phyloP scores from a whole-genome alignment of 2,113 vertebrate genomes.

The Hoplias malabaricus region DNA sequence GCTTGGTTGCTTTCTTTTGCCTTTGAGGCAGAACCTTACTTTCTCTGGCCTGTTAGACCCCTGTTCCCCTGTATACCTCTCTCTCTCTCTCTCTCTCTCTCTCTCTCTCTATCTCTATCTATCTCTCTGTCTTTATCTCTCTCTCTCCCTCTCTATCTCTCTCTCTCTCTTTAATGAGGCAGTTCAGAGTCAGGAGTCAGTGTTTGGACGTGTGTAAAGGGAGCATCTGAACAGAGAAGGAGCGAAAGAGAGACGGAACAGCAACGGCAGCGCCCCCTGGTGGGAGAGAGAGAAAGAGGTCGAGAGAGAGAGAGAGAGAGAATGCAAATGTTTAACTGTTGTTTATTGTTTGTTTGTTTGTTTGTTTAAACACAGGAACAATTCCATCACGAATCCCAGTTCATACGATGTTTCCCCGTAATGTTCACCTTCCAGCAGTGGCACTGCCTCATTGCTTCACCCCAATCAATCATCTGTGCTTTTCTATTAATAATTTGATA shows the following conservation, averaged over 20 bases:
- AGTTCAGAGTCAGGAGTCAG: background rate
- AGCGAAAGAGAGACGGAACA: background rate
- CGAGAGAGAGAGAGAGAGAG: background rate
- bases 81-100: no score
- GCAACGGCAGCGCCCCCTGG: background rate
- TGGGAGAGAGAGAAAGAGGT: background rate
- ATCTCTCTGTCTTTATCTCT: background rate
- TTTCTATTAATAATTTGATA: no score
- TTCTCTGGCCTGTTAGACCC: background rate
- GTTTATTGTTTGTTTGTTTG: no score
- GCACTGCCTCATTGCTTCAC: no score
- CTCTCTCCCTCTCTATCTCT: background rate
- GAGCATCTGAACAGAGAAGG: background rate
- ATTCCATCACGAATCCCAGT: background rate
- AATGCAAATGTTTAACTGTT: no score
- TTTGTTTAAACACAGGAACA: no score
- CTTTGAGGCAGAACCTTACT: background rate
- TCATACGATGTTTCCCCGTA: no score
- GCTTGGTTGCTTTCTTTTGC: background rate
- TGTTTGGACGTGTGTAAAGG: background rate
- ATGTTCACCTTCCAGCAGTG: no score
- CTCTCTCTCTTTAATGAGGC: no score
- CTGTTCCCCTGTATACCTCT: no score
- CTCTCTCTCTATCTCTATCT: background rate
- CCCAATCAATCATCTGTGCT: no score